These are phyloP conservation scores for Drosophila varians DNA, from an alignment of 1,140 invertebrate species.

Conservation along the genomic window DNA sequence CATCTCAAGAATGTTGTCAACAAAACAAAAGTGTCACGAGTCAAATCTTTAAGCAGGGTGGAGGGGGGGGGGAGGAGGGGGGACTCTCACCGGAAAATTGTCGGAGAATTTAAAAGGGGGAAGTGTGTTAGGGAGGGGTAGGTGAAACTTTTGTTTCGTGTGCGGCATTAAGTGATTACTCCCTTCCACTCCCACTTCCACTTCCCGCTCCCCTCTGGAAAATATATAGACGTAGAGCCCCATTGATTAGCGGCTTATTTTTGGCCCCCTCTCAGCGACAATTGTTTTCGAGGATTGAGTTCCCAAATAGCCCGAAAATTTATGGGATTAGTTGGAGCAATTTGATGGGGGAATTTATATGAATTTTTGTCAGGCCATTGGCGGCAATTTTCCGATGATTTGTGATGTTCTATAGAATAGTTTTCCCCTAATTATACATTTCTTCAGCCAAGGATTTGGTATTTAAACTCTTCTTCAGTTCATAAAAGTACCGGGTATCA, in stretches of 20 bases:
- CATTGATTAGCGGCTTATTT: constrained; percentile 74
- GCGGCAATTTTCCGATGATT: constrained; percentile 24
- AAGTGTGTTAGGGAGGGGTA: not conserved
- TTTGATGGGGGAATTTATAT: constrained; percentile 39
- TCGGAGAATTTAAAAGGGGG: not conserved
- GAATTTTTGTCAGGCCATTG: constrained; percentile 14
- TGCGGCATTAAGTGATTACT: constrained; percentile 77
- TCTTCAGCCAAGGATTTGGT: not conserved
- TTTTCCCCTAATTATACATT: not conserved
- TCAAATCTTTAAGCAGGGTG: not conserved
- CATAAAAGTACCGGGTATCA: not conserved
- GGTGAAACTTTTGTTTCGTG: constrained; percentile 42
- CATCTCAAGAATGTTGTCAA: constrained; percentile 80
- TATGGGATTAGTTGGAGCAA: constrained; percentile 34
- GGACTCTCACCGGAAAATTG: constrained; percentile 2
- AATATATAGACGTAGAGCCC: constrained; percentile 20
- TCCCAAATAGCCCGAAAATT: constrained; percentile 41
- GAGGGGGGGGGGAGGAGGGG: not conserved
- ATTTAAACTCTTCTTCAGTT: not conserved
- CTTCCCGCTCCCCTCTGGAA: not conserved
- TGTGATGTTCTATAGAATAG: not conserved
- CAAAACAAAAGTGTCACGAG: constrained; percentile 64
- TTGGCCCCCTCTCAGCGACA: constrained; percentile 19
- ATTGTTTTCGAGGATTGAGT: constrained; percentile 41
- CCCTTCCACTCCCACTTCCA: too few relatives aligned